Base-by-base conservation (phyloP, 1,140 invertebrate species). In the Coenobita brevimanus region DNA sequence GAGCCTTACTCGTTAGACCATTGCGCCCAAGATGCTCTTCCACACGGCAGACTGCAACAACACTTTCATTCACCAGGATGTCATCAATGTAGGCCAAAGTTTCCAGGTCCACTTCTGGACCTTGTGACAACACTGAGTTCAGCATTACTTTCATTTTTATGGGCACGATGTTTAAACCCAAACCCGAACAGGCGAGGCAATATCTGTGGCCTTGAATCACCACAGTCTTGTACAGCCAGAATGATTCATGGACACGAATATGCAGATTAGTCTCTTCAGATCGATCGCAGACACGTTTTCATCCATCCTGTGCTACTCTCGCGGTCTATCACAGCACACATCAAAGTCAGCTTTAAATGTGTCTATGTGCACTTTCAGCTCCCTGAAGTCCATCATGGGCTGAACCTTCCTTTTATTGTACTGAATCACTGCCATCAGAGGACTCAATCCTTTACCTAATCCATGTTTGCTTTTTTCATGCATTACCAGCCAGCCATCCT, bases 31-130 rank as follows among this genome's bases (percentile, higher is more conserved):
- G 54, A 57, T 57, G 54, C 10, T 57, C 54, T n/a, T 57, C 54
- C n/a, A 57, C 54, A 10, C 54, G n/a, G 54, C 54, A 57, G 54
- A n/a, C 54, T n/a, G 10, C 54, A 10, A 57, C 54, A 57, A 57
- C 54, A n/a, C n/a, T n/a, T n/a, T 76, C 73, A 38, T 76, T 76
- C n/a, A 76, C 73, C 13, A 76, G 73, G 73, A 6, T 76, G 73
- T 76, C 73, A 76, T 76, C 73, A 27, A 76, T 67, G 73, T 76
- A 76, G 6, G 73, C 13, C 6, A 15, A n/a, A 6, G 73, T 76
- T 21, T 27, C 73, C 13, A 2, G 2, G 6, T 76, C 3, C 57
- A n/a, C 15, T 6, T 6, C 57, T 38, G 73, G 4, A 15, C 36
- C n/a, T 76, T 24, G 73, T 13, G 27, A 27, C 73, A 76, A 33